Evolutionary conservation across 2,113 vertebrate genomes (phyloP).

Genomic region (Cranoglanis bouderius): DNA sequence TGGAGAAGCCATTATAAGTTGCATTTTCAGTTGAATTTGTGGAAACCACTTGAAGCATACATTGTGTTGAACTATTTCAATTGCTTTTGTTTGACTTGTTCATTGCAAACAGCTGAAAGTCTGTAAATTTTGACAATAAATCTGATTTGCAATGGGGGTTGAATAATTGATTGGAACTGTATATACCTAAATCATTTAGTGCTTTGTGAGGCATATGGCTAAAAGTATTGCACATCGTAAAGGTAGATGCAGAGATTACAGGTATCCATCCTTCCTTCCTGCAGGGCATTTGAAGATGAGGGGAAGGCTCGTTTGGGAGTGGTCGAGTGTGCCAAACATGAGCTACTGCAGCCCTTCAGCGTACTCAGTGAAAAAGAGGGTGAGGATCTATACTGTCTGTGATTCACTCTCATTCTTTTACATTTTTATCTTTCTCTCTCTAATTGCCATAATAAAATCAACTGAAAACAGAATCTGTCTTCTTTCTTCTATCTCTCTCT

Average conservation of each 20-base stretch:
- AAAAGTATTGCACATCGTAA: background rate
- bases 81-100: no score
- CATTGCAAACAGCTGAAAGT: no score
- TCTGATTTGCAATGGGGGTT: no score
- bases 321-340: conserved; percentile 96
- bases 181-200: background rate
- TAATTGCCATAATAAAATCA: background rate
- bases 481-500: conserved; percentile 17
- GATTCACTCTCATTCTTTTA: background rate
- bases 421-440: background rate
- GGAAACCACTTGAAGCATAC: no score
- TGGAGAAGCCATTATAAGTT: no score
- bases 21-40: no score
- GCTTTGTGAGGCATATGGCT: background rate
- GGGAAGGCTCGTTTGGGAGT: conserved; percentile 93
- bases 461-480: background rate
- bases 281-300: conserved; percentile 94
- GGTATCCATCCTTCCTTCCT: conserved; percentile 2
- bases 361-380: conserved; percentile 97
- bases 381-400: conserved; percentile 62
- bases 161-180: no score
- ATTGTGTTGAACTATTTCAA: no score
- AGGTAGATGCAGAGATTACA: background rate
- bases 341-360: conserved; percentile 93
- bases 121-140: no score